Percentiles rank a stretch among this genome's conserved stretches.
Conservation (phyloP, 2,888 invertebrate species). For the Himalopsyche japonica region DNA sequence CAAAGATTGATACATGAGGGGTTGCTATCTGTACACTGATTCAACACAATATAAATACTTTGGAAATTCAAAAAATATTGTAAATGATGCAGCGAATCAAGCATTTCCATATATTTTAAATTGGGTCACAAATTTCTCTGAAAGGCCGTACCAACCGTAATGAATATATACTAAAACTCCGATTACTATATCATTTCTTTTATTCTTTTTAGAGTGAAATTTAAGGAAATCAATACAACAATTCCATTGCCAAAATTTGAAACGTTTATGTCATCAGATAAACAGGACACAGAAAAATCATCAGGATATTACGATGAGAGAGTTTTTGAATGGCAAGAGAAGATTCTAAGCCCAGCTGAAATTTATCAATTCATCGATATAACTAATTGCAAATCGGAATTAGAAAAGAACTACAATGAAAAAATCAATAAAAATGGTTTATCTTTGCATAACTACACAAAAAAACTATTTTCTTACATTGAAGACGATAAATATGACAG, state of each 20-base stretch:
- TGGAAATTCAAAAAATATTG: too few species aligned
- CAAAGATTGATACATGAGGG: too few species aligned
- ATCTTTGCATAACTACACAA: constrained; percentile 46
- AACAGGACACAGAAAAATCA: constrained; percentile 36
- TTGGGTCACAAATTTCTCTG: too few species aligned
- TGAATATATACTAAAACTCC: neutral
- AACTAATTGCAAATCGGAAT: constrained; percentile 64
- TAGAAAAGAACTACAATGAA: constrained; percentile 62
- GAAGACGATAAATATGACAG: constrained; percentile 60
- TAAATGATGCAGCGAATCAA: too few species aligned
- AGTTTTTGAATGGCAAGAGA: constrained; percentile 73
- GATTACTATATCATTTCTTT: constrained; percentile 29
- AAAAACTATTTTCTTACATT: constrained; percentile 62
- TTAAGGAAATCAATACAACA: constrained; percentile 50
- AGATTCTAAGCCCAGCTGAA: constrained; percentile 67
- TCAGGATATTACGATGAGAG: constrained; percentile 45
- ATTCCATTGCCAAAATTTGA: constrained; percentile 52
- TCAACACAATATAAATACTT: too few species aligned
- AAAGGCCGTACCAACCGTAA: too few species aligned
- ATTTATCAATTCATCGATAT: constrained; percentile 60
- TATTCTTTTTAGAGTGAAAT: constrained; percentile 47
- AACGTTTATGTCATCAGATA: constrained; percentile 36
- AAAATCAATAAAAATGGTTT: constrained; percentile 48
- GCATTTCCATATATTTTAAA: too few species aligned
- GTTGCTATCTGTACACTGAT: too few species aligned